Evolutionary conservation across 2,113 vertebrate species (phyloP).

Genomic region (Synodontis membranacea): DNA sequence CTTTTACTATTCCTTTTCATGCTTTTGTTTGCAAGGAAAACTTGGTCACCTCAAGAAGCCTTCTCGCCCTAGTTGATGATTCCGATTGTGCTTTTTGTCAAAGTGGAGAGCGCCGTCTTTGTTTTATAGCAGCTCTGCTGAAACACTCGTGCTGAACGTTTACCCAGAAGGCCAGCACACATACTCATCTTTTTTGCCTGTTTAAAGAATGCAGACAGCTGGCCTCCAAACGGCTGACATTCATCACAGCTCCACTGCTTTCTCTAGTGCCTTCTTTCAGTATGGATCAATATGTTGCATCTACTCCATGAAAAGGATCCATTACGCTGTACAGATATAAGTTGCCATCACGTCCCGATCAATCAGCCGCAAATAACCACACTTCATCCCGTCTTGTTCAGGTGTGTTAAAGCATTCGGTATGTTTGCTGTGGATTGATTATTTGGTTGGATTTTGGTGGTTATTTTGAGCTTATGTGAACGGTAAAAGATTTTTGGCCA

Average conservation of each 20-base stretch:
- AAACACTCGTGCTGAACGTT: conserved; percentile 37
- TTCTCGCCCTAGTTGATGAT: not conserved
- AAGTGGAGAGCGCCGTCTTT: conserved; percentile 36
- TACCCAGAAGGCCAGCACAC: conserved; percentile 14
- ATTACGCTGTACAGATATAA: conserved; percentile 20
- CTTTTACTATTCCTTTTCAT: conserved; percentile 25
- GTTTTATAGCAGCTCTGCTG: conserved; percentile 49
- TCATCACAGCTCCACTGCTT: not conserved
- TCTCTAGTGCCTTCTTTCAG: conserved; percentile 20
- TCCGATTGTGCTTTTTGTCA: conserved; percentile 53
- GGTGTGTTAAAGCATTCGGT: not conserved
- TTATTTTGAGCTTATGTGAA: conserved; percentile 37
- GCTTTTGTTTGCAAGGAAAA: conserved; percentile 17
- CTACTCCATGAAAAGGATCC: conserved; percentile 31
- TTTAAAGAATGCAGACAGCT: conserved; percentile 6
- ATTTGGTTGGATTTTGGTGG: conserved; percentile 1
- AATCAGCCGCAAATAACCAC: conserved; percentile 35
- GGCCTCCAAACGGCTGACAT: conserved; percentile 1
- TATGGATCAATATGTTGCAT: conserved; percentile 44
- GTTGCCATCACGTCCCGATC: conserved; percentile 12
- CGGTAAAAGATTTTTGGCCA: not conserved
- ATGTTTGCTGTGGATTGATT: not conserved
- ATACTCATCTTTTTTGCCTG: conserved; percentile 16
- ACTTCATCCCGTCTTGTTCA: not conserved
- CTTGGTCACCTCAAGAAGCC: conserved; percentile 45